A percentile compares a stretch with the other conserved stretches of the same genome.
phyloP scores from a whole-genome alignment of 1,140 invertebrate genomes.

The Calosoma granatense region DNA sequence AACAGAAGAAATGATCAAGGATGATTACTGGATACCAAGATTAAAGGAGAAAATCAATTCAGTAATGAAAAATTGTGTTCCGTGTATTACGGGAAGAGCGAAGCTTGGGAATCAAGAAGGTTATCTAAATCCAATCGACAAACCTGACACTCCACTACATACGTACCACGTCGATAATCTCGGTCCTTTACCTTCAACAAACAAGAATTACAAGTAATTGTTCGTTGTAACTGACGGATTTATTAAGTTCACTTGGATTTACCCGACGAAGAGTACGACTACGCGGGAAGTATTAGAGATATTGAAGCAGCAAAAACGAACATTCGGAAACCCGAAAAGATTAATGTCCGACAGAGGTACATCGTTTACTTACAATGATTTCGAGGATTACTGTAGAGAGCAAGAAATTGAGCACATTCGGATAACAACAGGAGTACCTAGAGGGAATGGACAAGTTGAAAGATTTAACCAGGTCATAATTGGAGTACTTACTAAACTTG shows the following conservation, averaged over 20 bases:
- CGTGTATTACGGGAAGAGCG: too few species aligned
- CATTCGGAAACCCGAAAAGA: constrained; percentile 10
- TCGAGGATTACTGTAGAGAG: constrained; percentile 18
- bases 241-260: constrained; percentile 24
- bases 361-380: constrained; percentile 19
- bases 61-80: neutral
- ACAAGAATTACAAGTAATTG: constrained; percentile 17
- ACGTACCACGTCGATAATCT: too few species aligned
- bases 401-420: constrained; percentile 19
- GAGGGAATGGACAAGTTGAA: constrained; percentile 22
- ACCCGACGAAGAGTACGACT: constrained; percentile 20
- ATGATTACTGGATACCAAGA: constrained; percentile 9
- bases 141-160: constrained; percentile 18
- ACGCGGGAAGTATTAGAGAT: neutral
- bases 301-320: constrained; percentile 10
- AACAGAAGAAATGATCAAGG: too few species aligned
- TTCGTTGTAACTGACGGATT: constrained; percentile 21
- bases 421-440: constrained; percentile 20
- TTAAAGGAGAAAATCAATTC: neutral
- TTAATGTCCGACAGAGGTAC: constrained; percentile 18
- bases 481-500: too few species aligned
- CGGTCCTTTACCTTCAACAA: constrained; percentile 20
- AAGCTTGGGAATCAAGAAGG: too few species aligned
- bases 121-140: constrained; percentile 2
- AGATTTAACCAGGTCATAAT: constrained; percentile 20